A percentile compares a stretch with the other conserved stretches of the same genome.
Evolutionary conservation across 2,888 invertebrate species (phyloP).

Genomic region (Pheosia gnoma): DNA sequence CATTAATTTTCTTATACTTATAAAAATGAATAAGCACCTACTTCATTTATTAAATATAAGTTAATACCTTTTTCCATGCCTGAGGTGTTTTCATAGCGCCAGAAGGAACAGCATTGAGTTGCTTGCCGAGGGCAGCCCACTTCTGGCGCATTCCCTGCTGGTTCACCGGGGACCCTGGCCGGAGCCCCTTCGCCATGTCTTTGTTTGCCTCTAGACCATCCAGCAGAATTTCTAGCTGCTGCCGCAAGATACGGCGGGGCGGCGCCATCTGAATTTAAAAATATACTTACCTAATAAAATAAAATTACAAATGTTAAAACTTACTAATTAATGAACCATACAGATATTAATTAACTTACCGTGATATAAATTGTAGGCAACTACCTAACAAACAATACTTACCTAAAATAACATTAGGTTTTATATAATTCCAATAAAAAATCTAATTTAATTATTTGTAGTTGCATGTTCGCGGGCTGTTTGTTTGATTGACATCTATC

Average conservation of each 20-base stretch:
- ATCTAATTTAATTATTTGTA: too few relatives aligned
- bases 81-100: conserved; percentile 68
- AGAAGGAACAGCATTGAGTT: conserved; percentile 63
- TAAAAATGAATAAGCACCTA: background rate
- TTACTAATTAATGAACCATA: too few relatives aligned
- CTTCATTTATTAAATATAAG: too few relatives aligned
- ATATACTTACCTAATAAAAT: background rate
- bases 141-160: conserved; percentile 63
- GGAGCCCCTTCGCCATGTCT: conserved; percentile 63
- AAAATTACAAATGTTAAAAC: too few relatives aligned
- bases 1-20: background rate
- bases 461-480: too few relatives aligned
- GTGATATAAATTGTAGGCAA: too few relatives aligned
- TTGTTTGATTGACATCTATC: too few relatives aligned
- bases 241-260: conserved; percentile 65
- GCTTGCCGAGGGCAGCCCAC: conserved; percentile 66
- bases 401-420: too few relatives aligned
- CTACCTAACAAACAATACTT: too few relatives aligned
- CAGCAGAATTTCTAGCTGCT: conserved; percentile 68
- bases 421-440: too few relatives aligned
- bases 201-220: conserved; percentile 68
- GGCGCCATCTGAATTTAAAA: conserved; percentile 64
- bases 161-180: conserved; percentile 56
- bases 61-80: conserved; percentile 70
- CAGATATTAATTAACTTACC: too few relatives aligned